Conservation (phyloP, 2,888 invertebrate genomes). For the Herminia tarsipennalis region DNA sequence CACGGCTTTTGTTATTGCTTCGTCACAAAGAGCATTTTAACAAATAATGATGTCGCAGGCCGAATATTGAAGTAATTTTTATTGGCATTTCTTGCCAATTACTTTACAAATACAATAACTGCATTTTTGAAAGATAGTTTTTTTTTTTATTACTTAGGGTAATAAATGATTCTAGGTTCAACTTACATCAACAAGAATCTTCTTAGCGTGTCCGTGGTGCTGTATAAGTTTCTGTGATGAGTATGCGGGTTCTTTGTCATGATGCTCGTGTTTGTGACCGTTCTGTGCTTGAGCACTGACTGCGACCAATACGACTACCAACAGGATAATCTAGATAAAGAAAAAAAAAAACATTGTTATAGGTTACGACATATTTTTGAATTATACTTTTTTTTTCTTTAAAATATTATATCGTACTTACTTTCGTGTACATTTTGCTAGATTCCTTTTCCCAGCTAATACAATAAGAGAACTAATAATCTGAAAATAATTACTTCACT, state of each 20-base stretch:
- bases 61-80: no score
- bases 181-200: conserved; percentile 18
- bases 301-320: no score
- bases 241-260: conserved; percentile 45
- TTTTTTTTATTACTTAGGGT: no score
- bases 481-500: background rate
- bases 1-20: no score
- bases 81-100: no score
- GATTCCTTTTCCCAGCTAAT: background rate
- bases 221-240: conserved; percentile 56
- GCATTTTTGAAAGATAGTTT: no score
- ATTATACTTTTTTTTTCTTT: background rate
- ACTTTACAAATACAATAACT: no score
- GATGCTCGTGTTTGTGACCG: conserved; percentile 34
- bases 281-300: conserved; percentile 41
- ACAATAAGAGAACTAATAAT: conserved; percentile 8
- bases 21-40: no score
- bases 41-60: no score
- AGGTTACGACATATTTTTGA: no score
- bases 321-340: conserved; percentile 43
- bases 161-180: background rate
- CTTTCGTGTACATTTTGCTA: conserved; percentile 14
- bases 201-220: conserved; percentile 51
- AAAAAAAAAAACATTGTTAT: background rate
- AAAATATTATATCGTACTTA: conserved; percentile 6